Percentiles rank a stretch among this genome's conserved stretches.
phyloP scores from a whole-genome alignment of 35 echinoderm and acorn worm species.

The Acanthaster planci region DNA sequence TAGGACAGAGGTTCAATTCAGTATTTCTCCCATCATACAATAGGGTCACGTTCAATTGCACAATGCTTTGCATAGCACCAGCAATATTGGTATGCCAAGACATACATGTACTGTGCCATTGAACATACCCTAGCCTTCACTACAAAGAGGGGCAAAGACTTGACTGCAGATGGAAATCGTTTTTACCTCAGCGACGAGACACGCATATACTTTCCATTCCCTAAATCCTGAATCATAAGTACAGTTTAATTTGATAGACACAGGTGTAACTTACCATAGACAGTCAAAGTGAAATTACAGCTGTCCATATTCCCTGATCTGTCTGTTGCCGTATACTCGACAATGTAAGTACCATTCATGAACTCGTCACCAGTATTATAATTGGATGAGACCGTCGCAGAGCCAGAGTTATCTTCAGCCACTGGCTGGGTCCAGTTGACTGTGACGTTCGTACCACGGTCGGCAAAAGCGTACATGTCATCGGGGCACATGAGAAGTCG shows the following conservation, averaged over 20 bases:
- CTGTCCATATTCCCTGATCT: constrained; percentile 29
- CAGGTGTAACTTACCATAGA: constrained; percentile 47
- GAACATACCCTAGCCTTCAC: no score
- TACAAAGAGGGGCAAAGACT: no score
- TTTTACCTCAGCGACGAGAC: no score
- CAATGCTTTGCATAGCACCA: background rate
- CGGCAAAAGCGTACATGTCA: background rate
- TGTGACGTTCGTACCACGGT: background rate
- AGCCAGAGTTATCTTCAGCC: constrained; percentile 56
- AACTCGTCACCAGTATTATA: constrained; percentile 40
- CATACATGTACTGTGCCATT: background rate
- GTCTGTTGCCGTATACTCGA: constrained; percentile 62
- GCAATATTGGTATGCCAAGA: background rate
- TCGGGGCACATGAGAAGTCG: background rate
- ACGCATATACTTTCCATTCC: background rate
- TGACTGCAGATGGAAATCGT: no score
- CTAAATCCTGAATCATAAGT: no score
- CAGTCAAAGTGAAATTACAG: constrained; percentile 55
- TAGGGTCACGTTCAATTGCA: background rate
- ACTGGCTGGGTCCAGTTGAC: constrained; percentile 32
- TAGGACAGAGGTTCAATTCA: background rate
- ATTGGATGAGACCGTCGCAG: background rate
- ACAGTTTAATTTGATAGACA: no score
- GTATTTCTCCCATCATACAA: no score
- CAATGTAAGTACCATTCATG: constrained; percentile 35